Base-by-base conservation (phyloP, 2,797 vertebrate genomes). In the Taeniopygia guttata region DNA sequence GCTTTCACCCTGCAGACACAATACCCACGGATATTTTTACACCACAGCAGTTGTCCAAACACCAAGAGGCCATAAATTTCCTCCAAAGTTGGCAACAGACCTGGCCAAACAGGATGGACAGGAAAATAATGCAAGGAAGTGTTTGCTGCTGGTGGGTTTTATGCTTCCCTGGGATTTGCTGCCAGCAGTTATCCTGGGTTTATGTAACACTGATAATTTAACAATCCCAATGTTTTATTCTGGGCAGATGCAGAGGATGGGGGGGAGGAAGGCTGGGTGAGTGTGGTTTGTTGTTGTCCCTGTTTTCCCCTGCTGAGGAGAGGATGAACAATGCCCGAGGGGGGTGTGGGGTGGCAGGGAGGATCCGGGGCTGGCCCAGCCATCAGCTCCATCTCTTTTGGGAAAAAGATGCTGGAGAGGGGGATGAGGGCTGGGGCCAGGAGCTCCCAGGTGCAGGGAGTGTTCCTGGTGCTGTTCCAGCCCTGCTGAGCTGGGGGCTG, bases 111-210 rank as follows among this genome's bases (percentile, higher is more conserved):
- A 97, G 96, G 96, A 95, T 94, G 90, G 89, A 30, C 85, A 72
- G 89, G 91, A 85, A 89, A 95, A 97, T 91, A 96, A 97, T 96
- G 7, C 25, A 75, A 97, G 97, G 97, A 97, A 97, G 51, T 15
- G 29, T 94, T 91, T 62, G 88, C 73, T 73, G n/a, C 22, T 42
- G 21, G 59, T 4, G 70, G 90, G 43, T 94, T 84, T 84, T 86
- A 78, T 1, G 3, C 51, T 64, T 40, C 42, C 45, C 7, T 34
- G 46, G 29, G 46, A 15, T 52, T 42, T n/a, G 43, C 83, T 62
- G 11, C 51, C 58, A 27, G 70, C 43, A 13, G 42, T 51, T 38
- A 5, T 89, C 77, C 55, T 63, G 83, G 4, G 51, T 92, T 70
- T 68, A 5, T 36, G 62, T 25, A 8, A 36, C 13, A 1, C 20